These are phyloP conservation scores for Microctenopoma stevenorrisi DNA, from an alignment of 2,797 vertebrate genomes.

Conservation along the genomic window DNA sequence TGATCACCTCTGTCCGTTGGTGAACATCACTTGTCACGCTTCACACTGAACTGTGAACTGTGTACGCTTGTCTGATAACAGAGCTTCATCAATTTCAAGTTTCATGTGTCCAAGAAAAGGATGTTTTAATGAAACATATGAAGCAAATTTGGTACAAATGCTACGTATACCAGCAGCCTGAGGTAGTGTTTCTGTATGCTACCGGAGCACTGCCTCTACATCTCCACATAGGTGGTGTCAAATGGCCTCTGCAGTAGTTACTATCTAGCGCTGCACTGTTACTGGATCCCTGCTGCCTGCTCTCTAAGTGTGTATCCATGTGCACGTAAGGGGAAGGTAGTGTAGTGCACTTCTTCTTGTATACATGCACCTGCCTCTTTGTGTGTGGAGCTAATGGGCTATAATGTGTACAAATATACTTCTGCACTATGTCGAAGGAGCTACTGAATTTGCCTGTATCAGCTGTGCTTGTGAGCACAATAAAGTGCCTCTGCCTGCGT, in stretches of 20 bases:
- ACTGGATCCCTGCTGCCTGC: slow-evolving; percentile 53
- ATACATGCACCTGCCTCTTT: slow-evolving; percentile 2
- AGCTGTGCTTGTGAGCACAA: slow-evolving; percentile 15
- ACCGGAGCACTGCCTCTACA: slow-evolving; percentile 53
- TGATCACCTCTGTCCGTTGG: too few species aligned
- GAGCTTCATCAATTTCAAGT: slow-evolving; percentile 9
- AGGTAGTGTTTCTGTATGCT: slow-evolving; percentile 42
- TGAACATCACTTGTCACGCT: too few species aligned
- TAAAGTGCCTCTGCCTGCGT: slow-evolving; percentile 4
- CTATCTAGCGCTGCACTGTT: slow-evolving; percentile 45
- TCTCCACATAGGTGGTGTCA: slow-evolving; percentile 64
- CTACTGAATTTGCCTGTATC: not conserved
- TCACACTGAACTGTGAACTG: too few species aligned
- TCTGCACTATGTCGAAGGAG: not conserved
- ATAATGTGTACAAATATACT: slow-evolving; percentile 20
- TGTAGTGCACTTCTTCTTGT: not conserved
- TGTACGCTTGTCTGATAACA: not conserved
- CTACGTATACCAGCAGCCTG: slow-evolving; percentile 15
- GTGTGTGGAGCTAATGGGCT: slow-evolving; percentile 16
- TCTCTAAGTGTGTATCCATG: slow-evolving; percentile 16
- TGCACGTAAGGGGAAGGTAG: slow-evolving; percentile 5
- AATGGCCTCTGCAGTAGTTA: slow-evolving; percentile 73
- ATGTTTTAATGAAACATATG: not conserved
- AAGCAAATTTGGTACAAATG: slow-evolving; percentile 8
- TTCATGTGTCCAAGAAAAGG: not conserved